A percentile compares a stretch with the other conserved stretches of the same genome.
These are phyloP conservation scores for Brachyhypopomus gauderio DNA, from an alignment of 2,113 vertebrate genomes.

Conservation along the genomic window DNA sequence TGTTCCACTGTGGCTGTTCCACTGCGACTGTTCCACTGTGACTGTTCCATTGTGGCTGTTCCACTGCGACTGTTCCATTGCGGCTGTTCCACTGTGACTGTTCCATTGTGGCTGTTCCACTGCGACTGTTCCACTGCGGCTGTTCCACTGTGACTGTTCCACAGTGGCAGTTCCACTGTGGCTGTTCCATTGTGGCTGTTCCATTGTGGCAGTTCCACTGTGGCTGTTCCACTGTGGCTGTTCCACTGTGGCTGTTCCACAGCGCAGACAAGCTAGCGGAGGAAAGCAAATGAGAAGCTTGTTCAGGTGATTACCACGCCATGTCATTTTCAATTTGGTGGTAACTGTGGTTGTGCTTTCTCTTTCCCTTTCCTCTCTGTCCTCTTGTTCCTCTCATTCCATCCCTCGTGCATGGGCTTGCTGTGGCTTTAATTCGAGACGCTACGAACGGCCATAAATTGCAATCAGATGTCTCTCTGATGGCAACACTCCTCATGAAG, in stretches of 20 bases:
- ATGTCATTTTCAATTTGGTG: slow-evolving; percentile 30
- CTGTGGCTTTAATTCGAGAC: slow-evolving; percentile 24
- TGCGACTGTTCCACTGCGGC: too few species aligned
- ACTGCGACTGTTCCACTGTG: too few species aligned
- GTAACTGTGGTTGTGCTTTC: not conserved
- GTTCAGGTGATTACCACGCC: slow-evolving; percentile 11
- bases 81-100: too few species aligned
- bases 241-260: too few species aligned
- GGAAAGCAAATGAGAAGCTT: slow-evolving; percentile 41
- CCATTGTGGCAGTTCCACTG: slow-evolving; percentile 7
- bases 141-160: too few species aligned
- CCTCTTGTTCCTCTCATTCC: slow-evolving; percentile 11
- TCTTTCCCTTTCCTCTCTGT: not conserved
- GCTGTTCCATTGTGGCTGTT: slow-evolving; percentile 22
- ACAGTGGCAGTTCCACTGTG: too few species aligned
- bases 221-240: too few species aligned
- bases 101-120: too few species aligned
- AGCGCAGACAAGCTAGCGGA: slow-evolving; percentile 6
- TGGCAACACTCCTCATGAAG: slow-evolving; percentile 8
- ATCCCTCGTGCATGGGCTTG: not conserved
- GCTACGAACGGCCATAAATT: slow-evolving; percentile 27
- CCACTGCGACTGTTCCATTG: too few species aligned
- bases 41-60: too few species aligned
- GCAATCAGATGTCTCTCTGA: slow-evolving; percentile 36
- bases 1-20: too few species aligned